Evolutionary conservation across 2,113 vertebrate species (phyloP), one percentile per base, ranked within the genome.

Genomic region (Cacatua alba): DNA sequence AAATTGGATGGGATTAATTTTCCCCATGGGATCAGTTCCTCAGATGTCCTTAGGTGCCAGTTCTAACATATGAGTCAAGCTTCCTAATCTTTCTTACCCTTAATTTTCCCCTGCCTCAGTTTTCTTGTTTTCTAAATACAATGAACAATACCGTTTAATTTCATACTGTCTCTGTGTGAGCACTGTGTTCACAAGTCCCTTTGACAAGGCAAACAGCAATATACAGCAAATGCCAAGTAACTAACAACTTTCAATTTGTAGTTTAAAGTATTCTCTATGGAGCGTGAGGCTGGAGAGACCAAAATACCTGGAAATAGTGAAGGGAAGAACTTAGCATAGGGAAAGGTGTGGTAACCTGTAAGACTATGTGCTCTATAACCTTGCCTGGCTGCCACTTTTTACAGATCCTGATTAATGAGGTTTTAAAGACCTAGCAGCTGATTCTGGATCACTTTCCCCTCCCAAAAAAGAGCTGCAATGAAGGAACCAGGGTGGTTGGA

Each of bases 381-480:
- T 70, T 59, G 5, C 10, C 35, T 29, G 51, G 17, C 86, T 81
- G 12, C 21, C 33, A 1, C 29, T 14, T 69, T 57, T 26, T n/a
- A 9, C 49, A 85, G 31, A 29, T 59, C 4, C 41, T 49, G 23
- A 17, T 48, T 52, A 33, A 90, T 43, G 18, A 72, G 26, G 33
- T 18, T 39, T 14, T 15, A 24, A 82, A 94, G 18, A n/a, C 10
- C 17, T 7, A 62, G 13, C 6, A 68, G 39, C 13, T 43, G 9
- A 46, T 77, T 78, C 19, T 51, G 62, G 11, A 68, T 86, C 10
- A 26, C 13, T 69, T 57, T 7, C 3, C 7, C 24, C 33, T n/a
- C 6, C 6, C 2, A 19, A 21, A 46, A 33, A 28, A 25, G 33
- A 79, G 13, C 13, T 1, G 0, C 2, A 37, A 26, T 4, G 28